A percentile compares a stretch with the other conserved stretches of the same genome.
These are phyloP conservation scores for Mycogona germanica DNA, from an alignment of 2,888 invertebrate genomes.

Conservation along the genomic window DNA sequence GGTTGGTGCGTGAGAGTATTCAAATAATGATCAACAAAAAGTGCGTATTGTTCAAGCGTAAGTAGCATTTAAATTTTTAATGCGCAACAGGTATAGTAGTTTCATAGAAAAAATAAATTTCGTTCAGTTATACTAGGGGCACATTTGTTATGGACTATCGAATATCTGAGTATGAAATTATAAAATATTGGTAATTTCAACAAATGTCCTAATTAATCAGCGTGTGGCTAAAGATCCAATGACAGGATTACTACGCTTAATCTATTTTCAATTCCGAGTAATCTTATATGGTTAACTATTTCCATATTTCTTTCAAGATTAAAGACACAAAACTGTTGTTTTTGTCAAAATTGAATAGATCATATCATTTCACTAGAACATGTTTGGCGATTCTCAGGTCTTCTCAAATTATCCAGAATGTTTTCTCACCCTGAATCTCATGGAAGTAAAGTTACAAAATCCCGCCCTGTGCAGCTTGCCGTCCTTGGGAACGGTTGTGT, in stretches of 20 bases:
- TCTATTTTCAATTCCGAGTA: too few relatives aligned
- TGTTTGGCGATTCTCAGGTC: neutral
- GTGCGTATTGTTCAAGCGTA: neutral
- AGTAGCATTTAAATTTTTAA: neutral
- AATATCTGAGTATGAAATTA: too few relatives aligned
- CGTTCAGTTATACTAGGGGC: too few relatives aligned
- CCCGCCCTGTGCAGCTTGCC: conserved; percentile 64
- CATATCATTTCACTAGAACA: neutral
- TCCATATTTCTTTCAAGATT: neutral
- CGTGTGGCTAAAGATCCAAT: too few relatives aligned
- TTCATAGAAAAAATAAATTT: too few relatives aligned
- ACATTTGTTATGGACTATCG: too few relatives aligned
- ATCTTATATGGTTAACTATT: neutral
- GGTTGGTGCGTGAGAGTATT: neutral
- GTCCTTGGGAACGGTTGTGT: conserved; percentile 57
- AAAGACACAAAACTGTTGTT: neutral
- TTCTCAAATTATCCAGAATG: neutral
- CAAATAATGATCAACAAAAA: neutral
- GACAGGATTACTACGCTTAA: too few relatives aligned
- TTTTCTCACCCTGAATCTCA: conserved; percentile 46
- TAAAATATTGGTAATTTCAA: too few relatives aligned
- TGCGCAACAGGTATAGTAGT: too few relatives aligned
- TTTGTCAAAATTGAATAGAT: neutral
- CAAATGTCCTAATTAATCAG: too few relatives aligned
- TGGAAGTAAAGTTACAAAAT: conserved; percentile 64